These are phyloP conservation scores for Cephus pygmeus DNA, from an alignment of 2,888 invertebrate species.

Conservation along the genomic window DNA sequence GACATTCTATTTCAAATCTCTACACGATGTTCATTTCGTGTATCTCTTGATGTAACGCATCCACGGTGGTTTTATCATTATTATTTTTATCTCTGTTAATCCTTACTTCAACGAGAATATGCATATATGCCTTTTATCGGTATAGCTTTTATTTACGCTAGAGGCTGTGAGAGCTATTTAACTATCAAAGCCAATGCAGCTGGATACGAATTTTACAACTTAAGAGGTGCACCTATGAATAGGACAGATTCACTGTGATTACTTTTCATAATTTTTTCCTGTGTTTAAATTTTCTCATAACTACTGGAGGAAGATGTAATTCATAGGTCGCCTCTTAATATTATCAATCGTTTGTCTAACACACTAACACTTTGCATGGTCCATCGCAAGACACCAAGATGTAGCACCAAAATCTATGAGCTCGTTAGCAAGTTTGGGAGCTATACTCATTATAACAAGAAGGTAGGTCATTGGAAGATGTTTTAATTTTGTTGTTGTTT, in stretches of 20 bases:
- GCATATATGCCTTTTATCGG: background rate
- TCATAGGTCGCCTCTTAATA: background rate
- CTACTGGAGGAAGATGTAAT: too few relatives aligned
- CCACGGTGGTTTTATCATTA: background rate
- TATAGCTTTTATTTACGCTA: background rate
- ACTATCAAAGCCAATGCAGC: background rate
- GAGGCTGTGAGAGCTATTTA: background rate
- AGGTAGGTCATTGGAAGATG: constrained; percentile 48
- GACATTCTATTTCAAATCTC: background rate
- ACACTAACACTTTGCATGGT: constrained; percentile 61
- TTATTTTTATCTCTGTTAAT: background rate
- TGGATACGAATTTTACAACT: background rate
- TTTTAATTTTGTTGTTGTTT: constrained; percentile 14
- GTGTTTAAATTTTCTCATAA: background rate
- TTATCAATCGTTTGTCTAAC: constrained; percentile 38
- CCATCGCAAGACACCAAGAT: constrained; percentile 56
- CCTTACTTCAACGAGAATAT: background rate
- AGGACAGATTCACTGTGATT: background rate
- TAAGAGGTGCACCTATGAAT: background rate
- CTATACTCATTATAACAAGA: constrained; percentile 45
- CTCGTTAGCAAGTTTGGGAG: constrained; percentile 58
- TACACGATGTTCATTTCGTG: background rate
- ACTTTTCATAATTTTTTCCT: background rate
- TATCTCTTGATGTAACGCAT: background rate
- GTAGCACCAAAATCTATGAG: constrained; percentile 58